These are phyloP conservation scores for Drosophila chauvacae DNA, from an alignment of 1,140 invertebrate species.

Conservation along the genomic window DNA sequence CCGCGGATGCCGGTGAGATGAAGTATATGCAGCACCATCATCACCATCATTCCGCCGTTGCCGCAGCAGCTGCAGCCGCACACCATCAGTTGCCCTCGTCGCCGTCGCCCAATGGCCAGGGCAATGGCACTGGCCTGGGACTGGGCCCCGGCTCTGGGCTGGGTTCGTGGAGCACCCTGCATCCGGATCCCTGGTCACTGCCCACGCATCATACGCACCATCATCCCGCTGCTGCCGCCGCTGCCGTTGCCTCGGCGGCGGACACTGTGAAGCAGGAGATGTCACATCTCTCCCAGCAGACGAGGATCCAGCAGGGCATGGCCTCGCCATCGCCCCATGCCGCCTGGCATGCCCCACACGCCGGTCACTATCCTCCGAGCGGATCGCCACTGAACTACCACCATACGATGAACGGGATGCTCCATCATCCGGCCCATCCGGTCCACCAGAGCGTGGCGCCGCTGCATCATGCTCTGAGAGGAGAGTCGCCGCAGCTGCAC, in stretches of 20 bases:
- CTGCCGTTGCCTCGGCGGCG: constrained; percentile 79
- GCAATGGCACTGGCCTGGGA: constrained; percentile 62
- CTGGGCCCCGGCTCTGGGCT: constrained; percentile 85
- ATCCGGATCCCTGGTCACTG: constrained; percentile 93
- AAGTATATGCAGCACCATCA: constrained; percentile 95
- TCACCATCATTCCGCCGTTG: constrained; percentile 87
- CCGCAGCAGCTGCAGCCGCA: constrained; percentile 88
- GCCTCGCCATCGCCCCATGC: constrained; percentile 87
- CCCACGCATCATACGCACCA: constrained; percentile 89
- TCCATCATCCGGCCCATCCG: constrained; percentile 87
- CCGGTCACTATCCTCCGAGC: constrained; percentile 92
- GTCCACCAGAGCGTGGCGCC: constrained; percentile 89
- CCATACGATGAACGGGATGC: constrained; percentile 93
- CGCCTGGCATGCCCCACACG: constrained; percentile 93
- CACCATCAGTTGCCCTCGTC: constrained; percentile 89
- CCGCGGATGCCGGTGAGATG: constrained; percentile 94
- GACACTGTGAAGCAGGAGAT: constrained; percentile 89
- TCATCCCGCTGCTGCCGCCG: constrained; percentile 85
- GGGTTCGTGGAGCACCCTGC: constrained; percentile 91
- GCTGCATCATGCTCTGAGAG: constrained; percentile 88
- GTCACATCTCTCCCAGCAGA: constrained; percentile 87
- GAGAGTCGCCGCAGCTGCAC: constrained; percentile 88
- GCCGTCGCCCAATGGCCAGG: constrained; percentile 86
- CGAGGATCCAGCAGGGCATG: constrained; percentile 86
- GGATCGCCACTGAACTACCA: constrained; percentile 93